Evolutionary conservation across 2,797 vertebrate genomes (phyloP).

Genomic region (Eleutherodactylus coqui): DNA sequence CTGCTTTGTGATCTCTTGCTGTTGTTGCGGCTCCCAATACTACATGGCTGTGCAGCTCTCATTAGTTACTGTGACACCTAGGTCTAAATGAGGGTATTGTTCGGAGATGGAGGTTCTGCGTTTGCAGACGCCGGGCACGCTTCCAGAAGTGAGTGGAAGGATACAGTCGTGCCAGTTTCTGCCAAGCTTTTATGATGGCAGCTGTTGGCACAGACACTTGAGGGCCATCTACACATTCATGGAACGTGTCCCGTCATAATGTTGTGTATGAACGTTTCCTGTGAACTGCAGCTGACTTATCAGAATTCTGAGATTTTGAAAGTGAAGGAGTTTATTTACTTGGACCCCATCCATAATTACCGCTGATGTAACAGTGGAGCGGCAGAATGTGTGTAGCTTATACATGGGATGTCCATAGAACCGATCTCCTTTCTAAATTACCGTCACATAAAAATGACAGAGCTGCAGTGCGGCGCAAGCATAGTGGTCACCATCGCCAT

Average conservation of each 20-base stretch:
- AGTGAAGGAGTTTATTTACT: background rate
- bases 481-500: no score
- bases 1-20: background rate
- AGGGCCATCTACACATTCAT: background rate
- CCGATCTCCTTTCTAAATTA: background rate
- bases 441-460: background rate
- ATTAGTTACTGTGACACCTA: constrained; percentile 25
- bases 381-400: background rate
- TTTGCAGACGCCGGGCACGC: constrained; percentile 2
- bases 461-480: no score
- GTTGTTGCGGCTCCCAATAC: background rate
- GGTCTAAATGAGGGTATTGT: constrained; percentile 32
- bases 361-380: no score
- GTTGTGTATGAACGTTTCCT: background rate
- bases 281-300: background rate
- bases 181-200: constrained; percentile 22
- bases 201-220: background rate
- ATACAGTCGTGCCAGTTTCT: background rate
- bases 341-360: background rate
- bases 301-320: background rate
- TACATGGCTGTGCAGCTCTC: background rate
- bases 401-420: background rate
- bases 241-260: background rate
- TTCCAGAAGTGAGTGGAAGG: constrained; percentile 4
- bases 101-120: background rate